Conservation (phyloP, 1,140 invertebrate species). For the Euwallacea similis region DNA sequence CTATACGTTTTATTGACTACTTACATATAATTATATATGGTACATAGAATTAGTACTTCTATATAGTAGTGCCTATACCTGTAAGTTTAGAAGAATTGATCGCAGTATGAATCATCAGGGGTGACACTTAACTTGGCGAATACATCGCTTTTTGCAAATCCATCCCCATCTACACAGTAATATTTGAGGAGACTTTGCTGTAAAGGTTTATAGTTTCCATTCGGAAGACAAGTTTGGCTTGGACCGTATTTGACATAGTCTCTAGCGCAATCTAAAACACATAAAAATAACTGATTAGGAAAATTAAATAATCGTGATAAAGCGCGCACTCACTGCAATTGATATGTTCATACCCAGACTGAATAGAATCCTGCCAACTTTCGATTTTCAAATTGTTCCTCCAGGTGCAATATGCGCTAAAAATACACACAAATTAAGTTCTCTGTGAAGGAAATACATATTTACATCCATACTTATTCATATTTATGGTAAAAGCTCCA, state of each 20-base stretch:
- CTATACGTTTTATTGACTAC: neutral
- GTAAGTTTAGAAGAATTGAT: neutral
- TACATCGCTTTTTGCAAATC: constrained; percentile 17
- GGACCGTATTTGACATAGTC: constrained; percentile 5
- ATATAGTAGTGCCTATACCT: neutral
- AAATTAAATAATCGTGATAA: neutral
- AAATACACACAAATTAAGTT: constrained; percentile 13
- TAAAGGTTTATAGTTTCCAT: constrained; percentile 31
- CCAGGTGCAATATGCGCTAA: constrained; percentile 56
- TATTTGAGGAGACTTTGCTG: constrained; percentile 15
- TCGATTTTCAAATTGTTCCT: constrained; percentile 57
- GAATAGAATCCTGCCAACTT: constrained; percentile 51
- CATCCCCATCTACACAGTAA: constrained; percentile 30
- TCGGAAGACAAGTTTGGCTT: constrained; percentile 7
- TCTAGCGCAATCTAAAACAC: constrained; percentile 19
- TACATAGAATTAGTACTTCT: too few species aligned
- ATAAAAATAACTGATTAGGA: neutral
- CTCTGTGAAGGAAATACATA: neutral
- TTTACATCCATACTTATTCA: constrained; percentile 17
- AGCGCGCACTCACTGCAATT: constrained; percentile 60
- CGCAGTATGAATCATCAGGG: constrained; percentile 2
- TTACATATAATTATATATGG: too few species aligned
- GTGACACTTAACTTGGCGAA: neutral
- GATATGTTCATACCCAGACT: constrained; percentile 52
- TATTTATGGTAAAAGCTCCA: constrained; percentile 57